Percentiles rank a stretch among this genome's conserved stretches.
phyloP scores from a whole-genome alignment of 2,113 vertebrate genomes.

The Eublepharis macularius region DNA sequence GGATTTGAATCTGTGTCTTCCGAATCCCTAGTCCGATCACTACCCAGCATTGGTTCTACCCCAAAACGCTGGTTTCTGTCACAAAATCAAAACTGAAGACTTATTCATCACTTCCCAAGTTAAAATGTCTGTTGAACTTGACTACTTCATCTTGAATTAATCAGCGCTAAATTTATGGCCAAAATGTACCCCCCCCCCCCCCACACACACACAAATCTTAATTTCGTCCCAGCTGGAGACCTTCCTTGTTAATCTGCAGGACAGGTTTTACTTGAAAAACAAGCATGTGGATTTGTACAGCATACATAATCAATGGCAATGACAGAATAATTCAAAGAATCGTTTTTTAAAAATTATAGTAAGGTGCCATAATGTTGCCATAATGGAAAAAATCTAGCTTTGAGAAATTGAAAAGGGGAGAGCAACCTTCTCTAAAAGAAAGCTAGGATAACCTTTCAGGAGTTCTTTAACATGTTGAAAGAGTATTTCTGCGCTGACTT shows the following conservation, averaged over 20 bases:
- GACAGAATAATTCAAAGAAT: slow-evolving; percentile 41
- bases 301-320: slow-evolving; percentile 49
- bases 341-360: neutral
- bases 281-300: slow-evolving; percentile 26
- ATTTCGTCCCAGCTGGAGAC: neutral
- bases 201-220: neutral
- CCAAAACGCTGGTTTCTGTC: neutral
- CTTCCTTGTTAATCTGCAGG: neutral
- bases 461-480: slow-evolving; percentile 70
- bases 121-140: neutral
- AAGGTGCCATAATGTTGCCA: slow-evolving; percentile 61
- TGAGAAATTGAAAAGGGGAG: slow-evolving; percentile 64
- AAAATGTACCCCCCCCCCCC: too few species aligned
- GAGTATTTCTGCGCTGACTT: slow-evolving; percentile 63
- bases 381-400: slow-evolving; percentile 41
- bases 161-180: neutral
- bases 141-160: too few species aligned
- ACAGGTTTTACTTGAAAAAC: slow-evolving; percentile 22
- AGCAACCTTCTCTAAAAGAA: slow-evolving; percentile 60
- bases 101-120: neutral
- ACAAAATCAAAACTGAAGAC: neutral
- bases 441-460: slow-evolving; percentile 61
- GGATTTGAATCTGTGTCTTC: too few species aligned
- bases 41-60: too few species aligned
- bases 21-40: too few species aligned